Evolutionary conservation across 1,140 invertebrate species (phyloP).

Genomic region (Lamellibrachia luymesi): DNA sequence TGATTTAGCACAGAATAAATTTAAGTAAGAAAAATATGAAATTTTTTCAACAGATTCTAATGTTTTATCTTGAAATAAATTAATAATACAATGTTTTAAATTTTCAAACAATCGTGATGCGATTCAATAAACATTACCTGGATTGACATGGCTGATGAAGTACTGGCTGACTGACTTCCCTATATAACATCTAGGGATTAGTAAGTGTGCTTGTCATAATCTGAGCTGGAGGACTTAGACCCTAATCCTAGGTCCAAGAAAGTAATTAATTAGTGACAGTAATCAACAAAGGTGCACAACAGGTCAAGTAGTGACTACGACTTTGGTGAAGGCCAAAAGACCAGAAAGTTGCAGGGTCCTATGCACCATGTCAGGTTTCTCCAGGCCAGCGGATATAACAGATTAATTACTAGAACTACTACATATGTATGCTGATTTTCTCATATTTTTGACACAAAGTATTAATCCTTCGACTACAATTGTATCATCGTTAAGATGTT

Average conservation of each 20-base stretch:
- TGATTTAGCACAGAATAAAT: too few species aligned
- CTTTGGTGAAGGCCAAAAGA: neutral
- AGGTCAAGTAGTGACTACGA: neutral
- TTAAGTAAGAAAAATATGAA: too few species aligned
- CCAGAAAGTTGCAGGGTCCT: neutral
- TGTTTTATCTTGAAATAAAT: too few species aligned
- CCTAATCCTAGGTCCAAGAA: neutral
- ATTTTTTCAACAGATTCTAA: too few species aligned
- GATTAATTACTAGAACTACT: neutral
- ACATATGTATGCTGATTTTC: neutral
- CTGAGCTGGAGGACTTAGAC: neutral
- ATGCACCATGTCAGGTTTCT: neutral
- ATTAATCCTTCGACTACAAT: too few species aligned
- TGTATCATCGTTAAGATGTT: too few species aligned
- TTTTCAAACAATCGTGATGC: neutral
- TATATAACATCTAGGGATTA: neutral
- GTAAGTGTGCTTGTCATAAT: neutral
- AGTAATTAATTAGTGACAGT: neutral
- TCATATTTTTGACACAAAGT: too few species aligned
- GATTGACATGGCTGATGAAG: neutral
- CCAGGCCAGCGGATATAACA: neutral
- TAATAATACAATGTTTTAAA: neutral
- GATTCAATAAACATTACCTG: neutral
- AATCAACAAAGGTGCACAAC: neutral
- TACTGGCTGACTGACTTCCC: neutral